phyloP scores from a whole-genome alignment of 2,113 vertebrate species.

The Thalassarche chlororhynchos region DNA sequence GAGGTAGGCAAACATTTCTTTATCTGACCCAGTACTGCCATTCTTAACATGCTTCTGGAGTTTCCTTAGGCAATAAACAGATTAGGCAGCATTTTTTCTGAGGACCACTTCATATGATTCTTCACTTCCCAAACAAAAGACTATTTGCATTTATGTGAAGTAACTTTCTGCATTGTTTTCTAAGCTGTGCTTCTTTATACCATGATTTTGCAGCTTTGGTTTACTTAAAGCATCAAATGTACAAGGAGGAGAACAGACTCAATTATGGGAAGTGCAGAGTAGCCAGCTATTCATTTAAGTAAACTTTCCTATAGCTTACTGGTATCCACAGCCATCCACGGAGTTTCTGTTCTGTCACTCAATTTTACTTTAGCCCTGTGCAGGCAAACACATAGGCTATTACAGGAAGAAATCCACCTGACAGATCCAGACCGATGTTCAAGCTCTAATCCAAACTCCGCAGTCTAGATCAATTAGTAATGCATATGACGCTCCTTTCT shows the following conservation, averaged over 20 bases:
- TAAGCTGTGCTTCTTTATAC: neutral
- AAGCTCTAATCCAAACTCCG: slow-evolving; percentile 7
- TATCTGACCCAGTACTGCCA: neutral
- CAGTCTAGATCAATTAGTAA: neutral
- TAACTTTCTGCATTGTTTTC: neutral
- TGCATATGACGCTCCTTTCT: neutral
- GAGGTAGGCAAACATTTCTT: neutral
- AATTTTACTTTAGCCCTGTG: neutral
- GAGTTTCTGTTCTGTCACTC: neutral
- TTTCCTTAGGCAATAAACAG: neutral
- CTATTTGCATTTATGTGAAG: neutral
- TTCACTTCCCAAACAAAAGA: neutral
- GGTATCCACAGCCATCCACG: neutral
- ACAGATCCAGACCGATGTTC: neutral
- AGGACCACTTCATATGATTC: neutral
- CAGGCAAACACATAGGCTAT: neutral
- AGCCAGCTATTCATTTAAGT: neutral
- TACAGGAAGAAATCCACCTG: neutral
- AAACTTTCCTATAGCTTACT: neutral
- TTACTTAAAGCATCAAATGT: neutral
- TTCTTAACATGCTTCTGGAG: neutral
- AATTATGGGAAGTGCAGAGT: neutral
- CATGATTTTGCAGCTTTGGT: neutral
- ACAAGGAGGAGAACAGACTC: neutral
- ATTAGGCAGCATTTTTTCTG: neutral